These are phyloP conservation scores for Gymnogyps californianus DNA, from an alignment of 2,113 vertebrate species.

Conservation along the genomic window DNA sequence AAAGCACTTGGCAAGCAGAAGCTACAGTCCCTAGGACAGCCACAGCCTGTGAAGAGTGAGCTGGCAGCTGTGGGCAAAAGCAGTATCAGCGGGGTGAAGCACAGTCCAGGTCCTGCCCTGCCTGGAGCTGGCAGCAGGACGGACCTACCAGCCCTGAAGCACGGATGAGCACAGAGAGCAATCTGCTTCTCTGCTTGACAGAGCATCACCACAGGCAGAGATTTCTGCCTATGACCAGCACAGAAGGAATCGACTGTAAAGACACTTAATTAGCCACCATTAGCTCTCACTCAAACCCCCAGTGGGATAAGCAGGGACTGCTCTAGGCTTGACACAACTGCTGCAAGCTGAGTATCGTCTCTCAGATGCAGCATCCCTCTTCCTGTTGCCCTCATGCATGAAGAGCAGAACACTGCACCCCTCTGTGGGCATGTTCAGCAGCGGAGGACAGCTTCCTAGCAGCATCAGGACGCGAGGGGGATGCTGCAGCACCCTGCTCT, in stretches of 20 bases:
- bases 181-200: neutral
- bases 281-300: neutral
- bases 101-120: neutral
- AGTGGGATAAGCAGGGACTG: neutral
- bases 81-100: neutral
- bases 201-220: neutral
- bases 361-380: neutral
- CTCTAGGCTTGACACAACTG: neutral
- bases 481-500: neutral
- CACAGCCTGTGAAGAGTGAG: neutral
- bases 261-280: neutral
- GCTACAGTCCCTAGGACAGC: neutral
- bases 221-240: neutral
- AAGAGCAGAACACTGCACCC: neutral
- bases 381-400: accelerated
- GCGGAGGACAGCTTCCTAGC: neutral
- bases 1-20: neutral
- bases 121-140: neutral
- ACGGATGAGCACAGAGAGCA: neutral
- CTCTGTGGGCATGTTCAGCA: neutral
- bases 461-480: neutral
- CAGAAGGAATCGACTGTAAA: neutral
- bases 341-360: neutral
- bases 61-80: neutral
- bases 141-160: neutral